Evolutionary conservation across 2,113 vertebrate species (phyloP).

Genomic region (Symphodus melops): DNA sequence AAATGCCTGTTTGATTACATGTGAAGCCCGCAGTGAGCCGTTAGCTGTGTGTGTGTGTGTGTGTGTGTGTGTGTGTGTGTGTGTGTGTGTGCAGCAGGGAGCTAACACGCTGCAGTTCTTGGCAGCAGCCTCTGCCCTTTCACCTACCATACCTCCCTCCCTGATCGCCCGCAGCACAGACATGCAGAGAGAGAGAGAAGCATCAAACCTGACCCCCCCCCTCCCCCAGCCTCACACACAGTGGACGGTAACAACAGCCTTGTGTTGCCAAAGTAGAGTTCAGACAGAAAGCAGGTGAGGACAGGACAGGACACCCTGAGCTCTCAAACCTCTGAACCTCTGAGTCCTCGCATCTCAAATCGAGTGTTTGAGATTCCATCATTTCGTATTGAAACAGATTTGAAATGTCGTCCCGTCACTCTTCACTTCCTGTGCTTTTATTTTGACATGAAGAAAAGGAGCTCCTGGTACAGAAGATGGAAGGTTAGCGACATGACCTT

Average conservation of each 20-base stretch:
- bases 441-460: too few relatives aligned
- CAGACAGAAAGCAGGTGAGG: constrained; percentile 23
- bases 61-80: too few relatives aligned
- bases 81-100: constrained; percentile 22
- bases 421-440: too few relatives aligned
- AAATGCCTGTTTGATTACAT: constrained; percentile 26
- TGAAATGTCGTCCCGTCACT: too few relatives aligned
- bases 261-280: constrained; percentile 69
- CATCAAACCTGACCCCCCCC: constrained; percentile 49
- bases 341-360: too few relatives aligned
- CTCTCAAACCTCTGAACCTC: too few relatives aligned
- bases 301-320: neutral
- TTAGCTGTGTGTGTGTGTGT: neutral
- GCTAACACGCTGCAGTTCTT: constrained; percentile 26
- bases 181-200: constrained; percentile 3
- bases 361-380: too few relatives aligned
- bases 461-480: too few relatives aligned
- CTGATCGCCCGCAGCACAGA: constrained; percentile 18
- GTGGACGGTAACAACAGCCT: constrained; percentile 68
- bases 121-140: constrained; percentile 60
- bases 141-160: constrained; percentile 54
- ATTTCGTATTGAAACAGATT: too few relatives aligned
- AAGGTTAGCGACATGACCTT: too few relatives aligned
- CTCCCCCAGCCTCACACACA: constrained; percentile 35
- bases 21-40: constrained; percentile 3